phyloP scores from a whole-genome alignment of 2,797 vertebrate species.

The Aeoliscus strigatus region DNA sequence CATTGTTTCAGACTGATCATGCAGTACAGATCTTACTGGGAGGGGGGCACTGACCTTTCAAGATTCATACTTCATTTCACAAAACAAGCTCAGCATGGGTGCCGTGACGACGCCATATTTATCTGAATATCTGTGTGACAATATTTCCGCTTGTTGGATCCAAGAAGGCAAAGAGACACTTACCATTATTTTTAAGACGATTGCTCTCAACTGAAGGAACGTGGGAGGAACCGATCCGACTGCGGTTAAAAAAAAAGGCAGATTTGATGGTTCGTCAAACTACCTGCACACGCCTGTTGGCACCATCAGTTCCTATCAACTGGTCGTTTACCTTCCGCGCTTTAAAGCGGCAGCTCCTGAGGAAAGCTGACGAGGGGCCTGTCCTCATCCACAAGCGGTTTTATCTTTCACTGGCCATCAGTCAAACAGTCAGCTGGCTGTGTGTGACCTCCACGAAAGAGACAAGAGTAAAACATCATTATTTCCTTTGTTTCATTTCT shows the following conservation, averaged over 20 bases:
- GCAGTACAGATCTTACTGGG: slow-evolving; percentile 8
- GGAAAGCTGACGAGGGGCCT: slow-evolving; percentile 25
- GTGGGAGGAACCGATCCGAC: no score
- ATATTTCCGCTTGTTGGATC: background rate
- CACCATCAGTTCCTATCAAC: slow-evolving; percentile 37
- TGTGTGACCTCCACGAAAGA: slow-evolving; percentile 4
- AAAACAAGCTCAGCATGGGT: slow-evolving; percentile 11
- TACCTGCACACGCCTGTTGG: background rate
- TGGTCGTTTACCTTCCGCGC: slow-evolving; percentile 15
- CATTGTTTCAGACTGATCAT: slow-evolving; percentile 20
- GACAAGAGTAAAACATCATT: slow-evolving; percentile 1
- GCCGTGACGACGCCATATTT: slow-evolving; percentile 1
- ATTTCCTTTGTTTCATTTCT: no score
- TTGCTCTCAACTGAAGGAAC: slow-evolving; percentile 14
- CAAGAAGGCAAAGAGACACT: slow-evolving; percentile 25
- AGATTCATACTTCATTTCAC: slow-evolving; percentile 33
- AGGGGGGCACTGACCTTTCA: slow-evolving; percentile 42
- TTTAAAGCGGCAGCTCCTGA: slow-evolving; percentile 7
- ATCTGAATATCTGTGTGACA: background rate
- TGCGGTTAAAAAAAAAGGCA: no score
- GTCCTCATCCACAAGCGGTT: slow-evolving; percentile 24
- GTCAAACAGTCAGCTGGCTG: slow-evolving; percentile 21
- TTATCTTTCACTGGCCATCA: slow-evolving; percentile 45
- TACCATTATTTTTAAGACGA: slow-evolving; percentile 45
- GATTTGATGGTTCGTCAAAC: no score